Base-by-base conservation (phyloP, 2,888 invertebrate genomes). In the Lymantria dispar region DNA sequence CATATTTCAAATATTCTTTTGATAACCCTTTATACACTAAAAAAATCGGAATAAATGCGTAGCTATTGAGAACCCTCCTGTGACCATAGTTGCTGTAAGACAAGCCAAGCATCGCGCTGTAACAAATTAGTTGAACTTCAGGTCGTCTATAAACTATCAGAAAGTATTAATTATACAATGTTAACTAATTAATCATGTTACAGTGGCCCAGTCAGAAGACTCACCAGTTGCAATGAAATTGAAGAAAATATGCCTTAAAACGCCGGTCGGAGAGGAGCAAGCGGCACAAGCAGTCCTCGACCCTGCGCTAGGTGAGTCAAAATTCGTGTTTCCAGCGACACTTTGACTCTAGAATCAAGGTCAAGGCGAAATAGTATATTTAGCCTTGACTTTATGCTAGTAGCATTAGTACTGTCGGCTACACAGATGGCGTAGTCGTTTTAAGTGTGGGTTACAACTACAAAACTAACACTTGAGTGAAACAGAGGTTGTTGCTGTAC, bases 161-260 rank as follows among this genome's bases (percentile, higher is more conserved):
- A 36, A 36, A 36, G n/a, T 47, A 22, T 22, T 22, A 22, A 22
- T 22, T 2, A 8, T 38, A 7, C 38, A 40, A 40, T 14, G 40
- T 49, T 49, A 46, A 53, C 40, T 10, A 30, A 45, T 37, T 48
- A 38, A 67, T 78, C 74, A 55, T 78, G 64, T 92, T 91, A 48
- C 91, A 94, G 94, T 94, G 93, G 94, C 94, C 80, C 93, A 94
- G 85, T 92, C 94, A 71, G 94, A 94, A 87, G 92, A 92, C 83
- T 93, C 94, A 78, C 94, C 94, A 78, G 91, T 94, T 81, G 94
- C 94, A 76, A 94, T 93, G 89, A 94, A 94, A 92, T 91, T 94
- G 87, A 94, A 94, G 91, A 94, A 94, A 92, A 94, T 94, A 83
- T 94, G 94, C 94, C 92, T 94, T 85, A 93, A 94, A 85, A 94